phyloP scores from a whole-genome alignment of 64 coral and sea anemone genomes.

The Montipora efflorescens region DNA sequence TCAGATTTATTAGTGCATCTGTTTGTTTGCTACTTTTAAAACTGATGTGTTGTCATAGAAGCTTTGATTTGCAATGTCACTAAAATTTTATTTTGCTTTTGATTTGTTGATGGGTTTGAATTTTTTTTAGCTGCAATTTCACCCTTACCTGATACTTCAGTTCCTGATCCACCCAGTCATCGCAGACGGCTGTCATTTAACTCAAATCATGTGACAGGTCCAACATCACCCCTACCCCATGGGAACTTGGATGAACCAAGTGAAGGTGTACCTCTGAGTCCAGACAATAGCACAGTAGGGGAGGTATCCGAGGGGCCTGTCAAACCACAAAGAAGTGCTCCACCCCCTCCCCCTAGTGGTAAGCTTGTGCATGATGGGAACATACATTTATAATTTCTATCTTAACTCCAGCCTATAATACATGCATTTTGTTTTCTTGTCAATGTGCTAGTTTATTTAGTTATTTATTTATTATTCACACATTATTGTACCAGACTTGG shows the following conservation, averaged over 20 bases:
- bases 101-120: background rate
- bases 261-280: slow-evolving; percentile 39
- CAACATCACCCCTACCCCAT: slow-evolving; percentile 14
- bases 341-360: slow-evolving; percentile 68
- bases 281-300: slow-evolving; percentile 1
- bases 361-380: slow-evolving; percentile 11
- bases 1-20: background rate
- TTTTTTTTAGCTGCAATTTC: slow-evolving; percentile 45
- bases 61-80: slow-evolving; percentile 10
- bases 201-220: slow-evolving; percentile 14
- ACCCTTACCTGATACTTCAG: background rate
- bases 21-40: background rate
- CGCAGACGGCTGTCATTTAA: slow-evolving; percentile 2
- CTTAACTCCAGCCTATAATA: too few species aligned
- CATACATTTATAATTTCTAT: too few species aligned
- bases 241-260: background rate
- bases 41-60: background rate
- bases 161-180: slow-evolving; percentile 23
- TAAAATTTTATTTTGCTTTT: slow-evolving; percentile 22
- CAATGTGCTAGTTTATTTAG: too few species aligned
- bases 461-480: too few species aligned
- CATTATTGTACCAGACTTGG: too few species aligned
- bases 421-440: too few species aligned
- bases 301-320: slow-evolving; percentile 5
- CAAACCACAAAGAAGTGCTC: slow-evolving; percentile 65